Percentiles rank a stretch among this genome's conserved stretches.
phyloP scores from a whole-genome alignment of 2,113 vertebrate species.

The Dicerorhinus sumatrensis region DNA sequence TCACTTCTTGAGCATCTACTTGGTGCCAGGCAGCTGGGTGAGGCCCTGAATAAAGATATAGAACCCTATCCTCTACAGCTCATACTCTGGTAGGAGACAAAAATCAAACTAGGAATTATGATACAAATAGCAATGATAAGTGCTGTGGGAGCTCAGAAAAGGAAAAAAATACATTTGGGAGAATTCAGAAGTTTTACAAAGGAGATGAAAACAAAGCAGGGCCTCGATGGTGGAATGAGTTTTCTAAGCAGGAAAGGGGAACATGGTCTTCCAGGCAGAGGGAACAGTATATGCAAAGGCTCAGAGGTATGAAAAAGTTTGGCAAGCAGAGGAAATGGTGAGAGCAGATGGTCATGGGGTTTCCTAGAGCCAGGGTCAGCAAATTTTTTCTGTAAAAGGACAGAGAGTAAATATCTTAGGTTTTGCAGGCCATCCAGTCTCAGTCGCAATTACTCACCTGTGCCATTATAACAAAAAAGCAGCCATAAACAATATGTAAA shows the following conservation, averaged over 20 bases:
- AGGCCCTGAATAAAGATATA: not conserved
- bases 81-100: not conserved
- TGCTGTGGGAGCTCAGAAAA: not conserved
- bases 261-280: not conserved
- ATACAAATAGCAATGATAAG: not conserved
- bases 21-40: not conserved
- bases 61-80: not conserved
- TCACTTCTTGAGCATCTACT: not conserved
- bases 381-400: not conserved
- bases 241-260: not conserved
- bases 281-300: not conserved
- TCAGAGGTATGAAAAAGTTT: not conserved
- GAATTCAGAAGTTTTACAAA: constrained; percentile 12
- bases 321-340: not conserved
- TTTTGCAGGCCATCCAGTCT: not conserved
- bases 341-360: not conserved
- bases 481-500: not conserved
- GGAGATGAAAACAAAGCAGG: not conserved
- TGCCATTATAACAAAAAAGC: not conserved
- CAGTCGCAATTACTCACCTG: not conserved
- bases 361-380: not conserved
- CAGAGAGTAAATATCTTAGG: not conserved
- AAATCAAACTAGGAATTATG: not conserved
- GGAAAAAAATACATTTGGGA: not conserved
- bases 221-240: not conserved